Evolutionary conservation across 2,113 vertebrate genomes (phyloP).

Genomic region (Progne subis): DNA sequence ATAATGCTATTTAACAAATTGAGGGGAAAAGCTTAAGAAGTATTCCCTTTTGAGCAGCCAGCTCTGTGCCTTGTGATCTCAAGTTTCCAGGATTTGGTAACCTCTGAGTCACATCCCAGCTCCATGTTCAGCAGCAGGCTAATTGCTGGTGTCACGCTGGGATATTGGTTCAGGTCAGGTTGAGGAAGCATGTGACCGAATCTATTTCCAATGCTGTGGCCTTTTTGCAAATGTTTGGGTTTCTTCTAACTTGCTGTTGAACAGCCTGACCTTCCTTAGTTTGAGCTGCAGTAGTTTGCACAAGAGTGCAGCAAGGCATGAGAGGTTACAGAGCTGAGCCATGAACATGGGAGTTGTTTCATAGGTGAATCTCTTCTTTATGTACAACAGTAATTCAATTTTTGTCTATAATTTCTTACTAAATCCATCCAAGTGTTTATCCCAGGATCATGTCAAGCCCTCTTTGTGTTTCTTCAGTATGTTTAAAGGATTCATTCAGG

Average conservation of each 20-base stretch:
- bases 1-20: neutral
- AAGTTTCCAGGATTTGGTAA: neutral
- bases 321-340: neutral
- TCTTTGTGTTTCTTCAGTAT: neutral
- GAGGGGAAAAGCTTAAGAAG: neutral
- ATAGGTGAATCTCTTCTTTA: neutral
- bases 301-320: neutral
- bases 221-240: neutral
- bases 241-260: neutral
- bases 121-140: rapidly evolving
- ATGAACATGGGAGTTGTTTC: neutral
- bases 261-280: neutral
- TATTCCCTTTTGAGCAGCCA: neutral
- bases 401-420: neutral
- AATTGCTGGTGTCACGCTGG: neutral
- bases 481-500: neutral
- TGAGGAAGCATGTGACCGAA: neutral
- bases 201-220: neutral
- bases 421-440: neutral
- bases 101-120: neutral
- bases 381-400: neutral
- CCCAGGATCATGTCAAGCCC: neutral
- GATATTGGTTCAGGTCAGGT: neutral
- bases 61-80: neutral
- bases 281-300: neutral